phyloP scores from a whole-genome alignment of 2,797 vertebrate genomes.

The Lutjanus campechanus region DNA sequence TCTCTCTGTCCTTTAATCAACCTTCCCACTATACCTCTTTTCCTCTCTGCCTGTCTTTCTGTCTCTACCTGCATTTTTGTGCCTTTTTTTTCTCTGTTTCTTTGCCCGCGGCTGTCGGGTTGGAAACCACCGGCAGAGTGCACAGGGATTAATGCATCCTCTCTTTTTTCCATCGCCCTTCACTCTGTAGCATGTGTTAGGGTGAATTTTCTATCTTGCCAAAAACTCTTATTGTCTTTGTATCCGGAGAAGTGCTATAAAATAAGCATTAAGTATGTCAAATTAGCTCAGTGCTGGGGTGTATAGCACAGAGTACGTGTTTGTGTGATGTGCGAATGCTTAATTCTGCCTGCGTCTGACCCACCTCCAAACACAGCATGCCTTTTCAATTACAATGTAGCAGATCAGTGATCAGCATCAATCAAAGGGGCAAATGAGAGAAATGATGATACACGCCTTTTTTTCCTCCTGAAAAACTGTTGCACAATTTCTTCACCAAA shows the following conservation, averaged over 20 bases:
- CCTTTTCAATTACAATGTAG: constrained; percentile 47
- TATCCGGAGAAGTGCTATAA: constrained; percentile 15
- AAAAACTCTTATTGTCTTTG: constrained; percentile 17
- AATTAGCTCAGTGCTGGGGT: constrained; percentile 16
- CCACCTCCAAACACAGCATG: constrained; percentile 29
- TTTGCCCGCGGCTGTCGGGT: constrained; percentile 28
- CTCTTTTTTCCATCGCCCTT: constrained; percentile 10
- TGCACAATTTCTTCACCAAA: constrained; percentile 67
- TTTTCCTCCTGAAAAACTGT: constrained; percentile 27
- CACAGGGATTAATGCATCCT: constrained; percentile 22
- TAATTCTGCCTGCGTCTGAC: constrained; percentile 11
- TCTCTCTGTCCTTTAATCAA: constrained; percentile 41
- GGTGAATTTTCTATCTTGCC: constrained; percentile 1
- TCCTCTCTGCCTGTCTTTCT: not conserved
- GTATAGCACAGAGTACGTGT: not conserved
- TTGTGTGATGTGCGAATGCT: constrained; percentile 15
- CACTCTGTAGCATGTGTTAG: not conserved
- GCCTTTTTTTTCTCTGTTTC: not conserved
- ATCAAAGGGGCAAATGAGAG: constrained; percentile 52
- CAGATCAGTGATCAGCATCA: constrained; percentile 62
- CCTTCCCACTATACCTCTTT: not conserved
- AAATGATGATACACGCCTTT: constrained; percentile 46
- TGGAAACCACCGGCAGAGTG: constrained; percentile 27
- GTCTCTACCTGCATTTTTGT: constrained; percentile 5
- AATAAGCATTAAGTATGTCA: constrained; percentile 20